Conservation (phyloP, 2,113 vertebrate genomes). For the Solenodon paradoxus region DNA sequence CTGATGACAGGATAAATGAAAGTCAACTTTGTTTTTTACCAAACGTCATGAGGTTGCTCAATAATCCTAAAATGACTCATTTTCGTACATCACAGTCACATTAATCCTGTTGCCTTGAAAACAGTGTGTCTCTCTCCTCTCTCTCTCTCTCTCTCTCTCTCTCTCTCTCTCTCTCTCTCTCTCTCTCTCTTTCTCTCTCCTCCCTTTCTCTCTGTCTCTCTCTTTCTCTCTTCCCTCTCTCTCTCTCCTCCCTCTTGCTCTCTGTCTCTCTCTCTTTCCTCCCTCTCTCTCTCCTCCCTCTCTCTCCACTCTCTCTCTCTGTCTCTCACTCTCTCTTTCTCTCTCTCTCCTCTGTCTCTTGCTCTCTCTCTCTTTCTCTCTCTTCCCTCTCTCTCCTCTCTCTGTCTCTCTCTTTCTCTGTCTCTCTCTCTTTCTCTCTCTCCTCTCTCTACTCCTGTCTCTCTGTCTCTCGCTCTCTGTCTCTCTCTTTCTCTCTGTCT, state of each 20-base stretch:
- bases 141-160: no score
- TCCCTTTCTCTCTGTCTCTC: background rate
- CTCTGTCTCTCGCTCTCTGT: background rate
- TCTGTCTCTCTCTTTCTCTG: no score
- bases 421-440: no score
- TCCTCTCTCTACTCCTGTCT: background rate
- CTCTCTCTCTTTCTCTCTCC: background rate
- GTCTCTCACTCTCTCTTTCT: background rate
- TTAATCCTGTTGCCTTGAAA: slow-evolving; percentile 52
- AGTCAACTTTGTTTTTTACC: slow-evolving; percentile 53
- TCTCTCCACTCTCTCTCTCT: background rate
- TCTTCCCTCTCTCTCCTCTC: background rate
- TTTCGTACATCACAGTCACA: slow-evolving; percentile 28
- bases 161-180: background rate
- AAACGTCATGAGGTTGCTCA: slow-evolving; percentile 59
- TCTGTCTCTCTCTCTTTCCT: no score
- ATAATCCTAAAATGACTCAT: slow-evolving; percentile 55
- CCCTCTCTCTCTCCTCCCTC: background rate
- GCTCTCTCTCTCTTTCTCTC: background rate
- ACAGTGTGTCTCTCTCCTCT: background rate
- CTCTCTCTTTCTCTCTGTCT: background rate
- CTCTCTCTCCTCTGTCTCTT: background rate
- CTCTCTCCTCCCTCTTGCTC: background rate
- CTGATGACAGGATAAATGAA: slow-evolving; percentile 4
- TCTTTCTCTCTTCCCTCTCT: no score